Evolutionary conservation across 2,113 vertebrate genomes (phyloP).

Genomic region (Myrmecophaga tridactyla): DNA sequence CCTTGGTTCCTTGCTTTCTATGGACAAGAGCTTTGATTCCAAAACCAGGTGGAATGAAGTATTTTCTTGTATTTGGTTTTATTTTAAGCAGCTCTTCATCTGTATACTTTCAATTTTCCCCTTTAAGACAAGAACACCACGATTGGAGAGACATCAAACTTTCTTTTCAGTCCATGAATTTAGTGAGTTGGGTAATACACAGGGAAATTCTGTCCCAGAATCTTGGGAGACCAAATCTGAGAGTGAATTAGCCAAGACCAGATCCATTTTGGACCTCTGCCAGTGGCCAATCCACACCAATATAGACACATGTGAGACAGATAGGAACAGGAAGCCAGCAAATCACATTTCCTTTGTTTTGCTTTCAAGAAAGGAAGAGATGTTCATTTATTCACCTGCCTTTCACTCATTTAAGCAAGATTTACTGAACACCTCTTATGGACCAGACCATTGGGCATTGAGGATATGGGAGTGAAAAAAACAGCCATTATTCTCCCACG

Average conservation of each 20-base stretch:
- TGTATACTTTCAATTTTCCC: background rate
- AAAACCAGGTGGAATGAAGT: background rate
- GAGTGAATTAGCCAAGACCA: background rate
- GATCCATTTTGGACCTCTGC: background rate
- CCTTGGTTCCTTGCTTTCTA: background rate
- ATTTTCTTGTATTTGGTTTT: background rate
- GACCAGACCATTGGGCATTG: background rate
- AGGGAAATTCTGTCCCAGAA: background rate
- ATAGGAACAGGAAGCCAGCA: background rate
- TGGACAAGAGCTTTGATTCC: background rate
- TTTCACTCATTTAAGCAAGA: background rate
- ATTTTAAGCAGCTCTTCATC: background rate
- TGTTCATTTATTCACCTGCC: background rate
- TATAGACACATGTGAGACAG: background rate
- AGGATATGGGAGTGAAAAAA: background rate
- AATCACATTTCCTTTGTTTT: background rate
- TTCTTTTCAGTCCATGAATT: background rate
- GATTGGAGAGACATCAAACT: background rate
- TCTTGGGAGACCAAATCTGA: background rate
- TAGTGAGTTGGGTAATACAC: background rate
- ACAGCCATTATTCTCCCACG: background rate
- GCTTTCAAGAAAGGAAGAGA: background rate
- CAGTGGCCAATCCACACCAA: too few relatives aligned
- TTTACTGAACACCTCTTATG: background rate
- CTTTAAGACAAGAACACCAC: background rate